Evolutionary conservation across 2,888 invertebrate genomes (phyloP).

Genomic region (Anodontia alba): DNA sequence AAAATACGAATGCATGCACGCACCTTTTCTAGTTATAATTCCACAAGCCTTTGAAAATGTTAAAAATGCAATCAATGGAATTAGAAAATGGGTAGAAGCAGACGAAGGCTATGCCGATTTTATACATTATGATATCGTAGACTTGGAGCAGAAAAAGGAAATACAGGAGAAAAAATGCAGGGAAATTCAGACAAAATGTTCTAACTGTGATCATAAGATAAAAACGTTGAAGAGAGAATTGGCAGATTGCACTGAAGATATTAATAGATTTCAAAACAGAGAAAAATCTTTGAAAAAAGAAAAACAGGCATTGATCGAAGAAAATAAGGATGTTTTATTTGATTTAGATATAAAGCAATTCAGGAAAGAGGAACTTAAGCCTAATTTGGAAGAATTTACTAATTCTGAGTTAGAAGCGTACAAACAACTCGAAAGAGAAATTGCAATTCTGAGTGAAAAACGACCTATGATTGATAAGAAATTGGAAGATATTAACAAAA

Average conservation of each 20-base stretch:
- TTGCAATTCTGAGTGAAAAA: slow-evolving; percentile 63
- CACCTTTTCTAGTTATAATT: slow-evolving; percentile 76
- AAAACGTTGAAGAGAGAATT: slow-evolving; percentile 67
- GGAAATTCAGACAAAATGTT: slow-evolving; percentile 69
- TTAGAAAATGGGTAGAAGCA: slow-evolving; percentile 77
- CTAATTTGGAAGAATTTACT: slow-evolving; percentile 35
- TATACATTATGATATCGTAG: slow-evolving; percentile 72
- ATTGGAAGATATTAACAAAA: slow-evolving; percentile 71
- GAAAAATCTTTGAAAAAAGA: slow-evolving; percentile 67
- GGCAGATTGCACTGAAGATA: slow-evolving; percentile 63
- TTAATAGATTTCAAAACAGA: slow-evolving; percentile 68
- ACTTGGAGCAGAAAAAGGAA: slow-evolving; percentile 71
- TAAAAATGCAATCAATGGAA: slow-evolving; percentile 57
- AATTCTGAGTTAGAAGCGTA: slow-evolving; percentile 57
- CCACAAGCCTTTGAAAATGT: slow-evolving; percentile 78
- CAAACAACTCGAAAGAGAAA: slow-evolving; percentile 58
- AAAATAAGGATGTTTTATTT: slow-evolving; percentile 71
- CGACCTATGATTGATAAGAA: slow-evolving; percentile 69
- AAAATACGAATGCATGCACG: slow-evolving; percentile 70
- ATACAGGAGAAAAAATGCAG: slow-evolving; percentile 53
- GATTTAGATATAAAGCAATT: slow-evolving; percentile 76
- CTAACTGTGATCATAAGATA: slow-evolving; percentile 71
- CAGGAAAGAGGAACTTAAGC: slow-evolving; percentile 61
- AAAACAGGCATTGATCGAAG: slow-evolving; percentile 60
- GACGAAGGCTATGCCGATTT: slow-evolving; percentile 76